Conservation (phyloP, 2,888 invertebrate species). For the Limenitis camilla region DNA sequence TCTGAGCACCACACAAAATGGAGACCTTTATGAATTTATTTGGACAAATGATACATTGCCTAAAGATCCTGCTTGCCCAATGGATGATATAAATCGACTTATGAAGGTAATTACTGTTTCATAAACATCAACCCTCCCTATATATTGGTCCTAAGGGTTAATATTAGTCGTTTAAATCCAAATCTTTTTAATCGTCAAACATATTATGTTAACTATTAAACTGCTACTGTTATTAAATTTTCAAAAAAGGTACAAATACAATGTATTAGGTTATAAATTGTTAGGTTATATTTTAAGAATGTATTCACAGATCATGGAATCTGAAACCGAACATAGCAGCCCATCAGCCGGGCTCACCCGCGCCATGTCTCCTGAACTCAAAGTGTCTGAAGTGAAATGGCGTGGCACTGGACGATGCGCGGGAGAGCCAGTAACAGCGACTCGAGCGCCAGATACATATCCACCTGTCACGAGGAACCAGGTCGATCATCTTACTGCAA, state of each 20-base stretch:
- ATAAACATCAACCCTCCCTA: too few species aligned
- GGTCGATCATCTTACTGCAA: constrained; percentile 88
- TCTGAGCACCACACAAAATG: constrained; percentile 75
- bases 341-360: constrained; percentile 76
- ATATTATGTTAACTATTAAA: not conserved
- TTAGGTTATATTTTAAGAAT: too few species aligned
- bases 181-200: too few species aligned
- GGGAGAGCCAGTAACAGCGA: constrained; percentile 53
- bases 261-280: too few species aligned
- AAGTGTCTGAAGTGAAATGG: constrained; percentile 79
- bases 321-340: constrained; percentile 66
- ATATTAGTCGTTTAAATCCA: too few species aligned
- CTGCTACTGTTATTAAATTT: not conserved
- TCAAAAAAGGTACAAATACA: too few species aligned
- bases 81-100: constrained; percentile 80
- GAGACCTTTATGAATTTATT: constrained; percentile 78
- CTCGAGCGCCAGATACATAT: constrained; percentile 77
- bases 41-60: constrained; percentile 92
- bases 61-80: constrained; percentile 82
- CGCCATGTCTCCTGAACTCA: constrained; percentile 79
- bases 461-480: constrained; percentile 88
- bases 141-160: too few species aligned
- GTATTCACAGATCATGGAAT: constrained; percentile 57
- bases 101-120: constrained; percentile 77
- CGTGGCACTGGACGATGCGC: constrained; percentile 81